Percentiles rank a stretch among this genome's conserved stretches.
Conservation (phyloP, 2,888 invertebrate species). For the Disparrhopalites patrizii region DNA sequence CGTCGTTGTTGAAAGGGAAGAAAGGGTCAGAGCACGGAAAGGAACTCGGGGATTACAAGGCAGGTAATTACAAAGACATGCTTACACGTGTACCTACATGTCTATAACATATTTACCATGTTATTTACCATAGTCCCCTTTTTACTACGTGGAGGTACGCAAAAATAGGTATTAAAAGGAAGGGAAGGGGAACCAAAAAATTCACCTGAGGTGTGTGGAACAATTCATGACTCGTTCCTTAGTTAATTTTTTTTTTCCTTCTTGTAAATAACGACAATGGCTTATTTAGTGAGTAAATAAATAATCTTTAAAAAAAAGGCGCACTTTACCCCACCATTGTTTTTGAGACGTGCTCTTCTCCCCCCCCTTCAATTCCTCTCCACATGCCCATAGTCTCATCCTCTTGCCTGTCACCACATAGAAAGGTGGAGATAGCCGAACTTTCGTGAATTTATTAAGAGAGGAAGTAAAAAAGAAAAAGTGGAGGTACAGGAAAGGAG, state of each 20-base stretch:
- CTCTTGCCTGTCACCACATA: no score
- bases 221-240: background rate
- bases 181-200: background rate
- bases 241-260: background rate
- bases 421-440: no score
- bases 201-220: background rate
- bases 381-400: no score
- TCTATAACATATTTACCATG: no score
- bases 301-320: background rate
- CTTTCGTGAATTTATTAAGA: background rate
- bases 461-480: background rate
- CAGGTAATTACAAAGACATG: no score
- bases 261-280: background rate
- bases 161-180: background rate
- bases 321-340: background rate
- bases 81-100: no score
- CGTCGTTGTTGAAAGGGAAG: background rate
- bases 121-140: no score
- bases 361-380: background rate
- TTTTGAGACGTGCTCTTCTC: background rate
- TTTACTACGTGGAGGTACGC: no score
- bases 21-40: no score
- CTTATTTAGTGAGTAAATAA: constrained; percentile 4
- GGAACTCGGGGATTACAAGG: no score
- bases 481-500: no score